Evolutionary conservation across 2,888 invertebrate genomes (phyloP).

Genomic region (Oligia latruncula): DNA sequence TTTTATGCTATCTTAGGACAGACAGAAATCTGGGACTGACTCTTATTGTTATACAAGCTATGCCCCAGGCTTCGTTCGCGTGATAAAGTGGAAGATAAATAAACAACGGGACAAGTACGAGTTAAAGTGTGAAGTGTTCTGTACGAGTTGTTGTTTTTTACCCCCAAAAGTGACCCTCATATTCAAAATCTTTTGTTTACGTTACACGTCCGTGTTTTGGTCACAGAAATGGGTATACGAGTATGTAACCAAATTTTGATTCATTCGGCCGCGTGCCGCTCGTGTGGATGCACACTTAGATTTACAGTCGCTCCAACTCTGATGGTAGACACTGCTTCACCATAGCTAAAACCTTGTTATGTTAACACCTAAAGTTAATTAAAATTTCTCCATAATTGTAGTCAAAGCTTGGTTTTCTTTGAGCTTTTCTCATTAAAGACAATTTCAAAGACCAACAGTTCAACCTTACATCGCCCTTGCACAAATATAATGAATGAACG

Average conservation of each 20-base stretch:
- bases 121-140: too few relatives aligned
- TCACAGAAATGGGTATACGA: too few relatives aligned
- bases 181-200: too few relatives aligned
- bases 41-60: not conserved
- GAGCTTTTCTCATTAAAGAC: constrained; percentile 20
- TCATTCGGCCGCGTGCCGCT: too few relatives aligned
- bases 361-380: not conserved
- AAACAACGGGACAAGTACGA: not conserved
- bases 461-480: not conserved
- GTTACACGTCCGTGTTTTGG: too few relatives aligned
- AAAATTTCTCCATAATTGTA: constrained; percentile 3
- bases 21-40: not conserved
- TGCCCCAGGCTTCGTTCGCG: fast-evolving
- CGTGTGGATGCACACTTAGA: not conserved
- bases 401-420: not conserved
- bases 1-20: constrained; percentile 24
- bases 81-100: not conserved
- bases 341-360: not conserved
- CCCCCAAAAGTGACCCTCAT: too few relatives aligned
- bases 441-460: constrained; percentile 16
- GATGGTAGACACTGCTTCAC: not conserved
- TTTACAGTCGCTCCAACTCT: not conserved
- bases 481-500: not conserved
- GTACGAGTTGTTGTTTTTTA: too few relatives aligned
- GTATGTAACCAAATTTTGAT: too few relatives aligned